Conservation (phyloP, 2,113 vertebrate genomes). For the Struthidea cinerea region DNA sequence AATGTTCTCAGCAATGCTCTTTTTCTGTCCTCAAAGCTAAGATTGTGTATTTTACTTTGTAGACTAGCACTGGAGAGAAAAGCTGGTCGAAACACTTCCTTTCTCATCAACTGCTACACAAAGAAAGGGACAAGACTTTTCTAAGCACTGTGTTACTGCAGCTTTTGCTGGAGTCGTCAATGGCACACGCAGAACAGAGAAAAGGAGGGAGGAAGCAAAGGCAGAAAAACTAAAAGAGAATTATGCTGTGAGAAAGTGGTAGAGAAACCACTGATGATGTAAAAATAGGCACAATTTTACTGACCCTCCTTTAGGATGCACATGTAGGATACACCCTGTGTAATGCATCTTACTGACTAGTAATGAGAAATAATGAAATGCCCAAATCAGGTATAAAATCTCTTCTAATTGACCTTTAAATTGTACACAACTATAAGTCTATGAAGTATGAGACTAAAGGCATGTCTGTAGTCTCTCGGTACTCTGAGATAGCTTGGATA, state of each 20-base stretch:
- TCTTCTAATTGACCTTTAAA: neutral
- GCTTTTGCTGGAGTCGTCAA: neutral
- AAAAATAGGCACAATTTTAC: neutral
- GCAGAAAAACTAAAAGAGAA: neutral
- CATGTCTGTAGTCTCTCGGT: neutral
- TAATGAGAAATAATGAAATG: neutral
- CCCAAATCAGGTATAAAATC: neutral
- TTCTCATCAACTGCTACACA: neutral
- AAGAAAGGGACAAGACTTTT: neutral
- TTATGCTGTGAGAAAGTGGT: neutral
- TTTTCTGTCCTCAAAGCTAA: neutral
- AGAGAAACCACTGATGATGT: neutral
- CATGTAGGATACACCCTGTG: neutral
- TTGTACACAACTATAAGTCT: neutral
- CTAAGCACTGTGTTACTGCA: neutral
- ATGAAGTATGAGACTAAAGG: neutral
- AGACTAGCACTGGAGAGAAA: neutral
- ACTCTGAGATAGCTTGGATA: slow-evolving; percentile 6
- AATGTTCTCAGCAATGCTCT: neutral
- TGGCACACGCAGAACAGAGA: neutral
- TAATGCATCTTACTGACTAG: neutral
- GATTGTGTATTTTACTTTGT: neutral
- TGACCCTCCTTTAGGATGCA: neutral
- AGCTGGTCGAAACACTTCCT: neutral
- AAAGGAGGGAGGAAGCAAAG: neutral